Evolutionary conservation across 2,113 vertebrate species (phyloP), one percentile per base, ranked within the genome.

Genomic region (Mionectes macconnelli): DNA sequence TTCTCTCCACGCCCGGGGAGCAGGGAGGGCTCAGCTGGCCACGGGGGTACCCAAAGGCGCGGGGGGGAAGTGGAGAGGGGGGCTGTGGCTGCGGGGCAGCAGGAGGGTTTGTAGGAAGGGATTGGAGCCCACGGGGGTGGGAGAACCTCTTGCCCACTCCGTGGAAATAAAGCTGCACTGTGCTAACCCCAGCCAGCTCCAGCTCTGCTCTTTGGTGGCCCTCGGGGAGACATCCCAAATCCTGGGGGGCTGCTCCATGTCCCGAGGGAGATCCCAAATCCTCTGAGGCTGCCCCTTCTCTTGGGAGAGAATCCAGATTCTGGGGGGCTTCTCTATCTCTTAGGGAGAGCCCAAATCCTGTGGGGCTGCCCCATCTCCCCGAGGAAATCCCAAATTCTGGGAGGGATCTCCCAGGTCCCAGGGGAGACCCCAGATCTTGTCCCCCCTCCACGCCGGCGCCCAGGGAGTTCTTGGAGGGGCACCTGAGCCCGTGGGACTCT

Each of bases 161-260:
- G 0, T 60, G 89, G 91, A 95, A 97, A 96, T 97, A 97, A 96
- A 97, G 93, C 95, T 79, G 93, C 93, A 94, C 87, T 79, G 94
- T 95, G 96, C 94, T 93, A 35, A 92, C 89, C 94, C 95, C 80
- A 70, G 35, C 20, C 37, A 9, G 67, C 64, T 56, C 37, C 33
- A 1, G 56, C 39, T 67, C 72, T 72, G 84, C 84, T 94, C 73
- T 52, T 40, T 92, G 63, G 0, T 0, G 31, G 6, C 33, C 22
- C 14, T 8, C 7, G 10, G 12, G 13, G 16, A n/a, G 28, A 21
- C 23, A 3, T 12, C 8, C 18, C 30, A 31, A 31, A 55, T 55
- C 53, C 55, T 7, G 45, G 25, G 49, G 49, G 3, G 24, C 24
- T 52, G 50, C 15, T 15, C 50, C 50, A 7, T 12, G 24, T 22